Base-by-base conservation (phyloP, 1,140 invertebrate genomes). In the Macrocentrus cingulum region DNA sequence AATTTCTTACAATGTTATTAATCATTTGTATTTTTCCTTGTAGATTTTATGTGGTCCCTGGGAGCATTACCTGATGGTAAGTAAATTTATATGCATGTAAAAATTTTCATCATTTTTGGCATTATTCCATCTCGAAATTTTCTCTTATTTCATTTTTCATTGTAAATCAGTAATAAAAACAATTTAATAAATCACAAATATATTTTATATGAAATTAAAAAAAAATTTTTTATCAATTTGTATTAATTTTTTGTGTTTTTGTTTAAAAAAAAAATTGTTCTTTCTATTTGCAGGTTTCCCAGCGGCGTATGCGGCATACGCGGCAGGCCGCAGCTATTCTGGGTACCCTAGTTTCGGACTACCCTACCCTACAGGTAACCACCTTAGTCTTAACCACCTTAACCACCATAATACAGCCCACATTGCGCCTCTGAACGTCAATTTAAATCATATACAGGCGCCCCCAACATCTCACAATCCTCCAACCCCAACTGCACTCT, bases 31-130 rank as follows among this genome's bases (percentile, higher is more conserved):
- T 89, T 86, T 85, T 83, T 85, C 83, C 85, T 91, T 89, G 83
- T 91, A 95, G 92, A 95, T 91, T 94, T 95, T 88, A 94, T 95
- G 90, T 95, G 93, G 93, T 94, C 92, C 82, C 87, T 95, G 87
- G 92, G 92, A 88, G 91, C 91, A 85, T 89, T 95, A 85, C 92
- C 92, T 84, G 92, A 95, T 85, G 92, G 93, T 95, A 86, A 91
- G 91, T 90, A 66, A 58, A 54, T n/a, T n/a, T n/a, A 54, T 23
- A 55, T 37, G 23, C 13, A 56, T 20, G 23, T 11, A 19, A 23
- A 16, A 19, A 54, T 42, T 61, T 46, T 44, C 44, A 22, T 32
- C 39, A 5, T 42, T 55, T 55, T 20, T 58, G n/a, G 44, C 44
- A 19, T 11, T n/a, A 20, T 46, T 46, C 19, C 44, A 22, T 15